These are phyloP conservation scores for Esox masquinongy DNA, from an alignment of 2,797 vertebrate species.

Conservation along the genomic window DNA sequence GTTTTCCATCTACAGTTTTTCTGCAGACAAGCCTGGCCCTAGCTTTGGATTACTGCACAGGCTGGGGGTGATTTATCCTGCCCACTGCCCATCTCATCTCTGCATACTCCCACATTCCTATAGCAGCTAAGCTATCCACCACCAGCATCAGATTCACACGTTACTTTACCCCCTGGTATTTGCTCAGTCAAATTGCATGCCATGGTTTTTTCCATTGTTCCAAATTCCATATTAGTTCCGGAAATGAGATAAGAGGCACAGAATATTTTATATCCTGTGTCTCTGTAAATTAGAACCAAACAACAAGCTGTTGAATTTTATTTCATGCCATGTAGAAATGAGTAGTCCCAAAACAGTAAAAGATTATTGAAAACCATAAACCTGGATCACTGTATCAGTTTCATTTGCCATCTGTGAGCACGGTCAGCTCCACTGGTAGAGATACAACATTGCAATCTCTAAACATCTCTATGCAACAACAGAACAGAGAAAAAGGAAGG, in stretches of 20 bases:
- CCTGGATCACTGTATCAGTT: neutral
- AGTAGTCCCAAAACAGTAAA: neutral
- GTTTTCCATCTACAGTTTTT: constrained; percentile 11
- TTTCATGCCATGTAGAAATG: neutral
- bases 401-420: neutral
- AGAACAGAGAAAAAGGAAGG: too few relatives aligned
- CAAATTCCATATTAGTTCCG: neutral
- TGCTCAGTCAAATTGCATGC: neutral
- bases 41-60: constrained; percentile 15
- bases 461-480: too few relatives aligned
- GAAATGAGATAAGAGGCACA: neutral
- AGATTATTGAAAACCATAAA: neutral
- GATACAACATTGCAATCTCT: too few relatives aligned
- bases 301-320: neutral
- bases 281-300: constrained; percentile 1
- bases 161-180: neutral
- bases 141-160: neutral
- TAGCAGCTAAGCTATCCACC: neutral
- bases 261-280: neutral
- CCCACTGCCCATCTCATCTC: constrained; percentile 1
- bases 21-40: neutral
- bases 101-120: neutral
- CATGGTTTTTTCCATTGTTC: neutral
- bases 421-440: too few relatives aligned
- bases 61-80: constrained; percentile 11